Evolutionary conservation across 92 coral and sea anemone species (phyloP), one percentile per base, ranked within the genome.

Genomic region (Epizoanthus fatuus): DNA sequence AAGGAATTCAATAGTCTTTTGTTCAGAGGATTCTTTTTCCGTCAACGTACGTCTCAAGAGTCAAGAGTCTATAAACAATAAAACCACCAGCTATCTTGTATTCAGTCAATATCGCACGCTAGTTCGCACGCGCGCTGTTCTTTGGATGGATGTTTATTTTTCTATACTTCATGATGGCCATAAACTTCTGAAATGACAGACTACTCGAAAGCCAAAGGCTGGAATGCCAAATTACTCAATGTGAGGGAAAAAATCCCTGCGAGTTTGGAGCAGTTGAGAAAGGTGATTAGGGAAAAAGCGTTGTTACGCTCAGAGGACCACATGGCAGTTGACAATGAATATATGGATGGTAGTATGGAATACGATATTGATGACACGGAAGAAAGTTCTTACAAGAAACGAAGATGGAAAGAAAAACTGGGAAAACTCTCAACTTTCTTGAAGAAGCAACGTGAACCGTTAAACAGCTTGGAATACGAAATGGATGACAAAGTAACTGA

Each of bases 251-350:
- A 22, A 19, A 19, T 72, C 16, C 78, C 78, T 19, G 17, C 38
- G 29, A 74, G 79, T 55, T 74, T 12, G 63, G 79, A 74, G 39
- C 54, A 74, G 63, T 54, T 74, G 49, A 54, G 47, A 37, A 37
- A 74, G 7, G 7, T 19, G 0, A 14, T 52, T 1, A 35, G 9
- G 1, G 53, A 49, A 1, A 29, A 63, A 22, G 63, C 5, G 19
- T 20, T 32, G 20, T 38, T 13, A 70, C 14, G 10, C 3, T 19
- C 35, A 16, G 17, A 54, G 51, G 35, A 10, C 6, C 56, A 25
- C 25, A 40, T 13, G 19, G 56, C 16, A 52, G 40, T 29, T 19
- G 17, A 40, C n/a, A 54, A 74, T 35, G 79, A 54, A 25, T 53
- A 13, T 35, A 16, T n/a, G 22, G 64, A 74, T 1, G 42, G 75